Conservation (phyloP, 2,113 vertebrate genomes). For the Platysternon megacephalum region DNA sequence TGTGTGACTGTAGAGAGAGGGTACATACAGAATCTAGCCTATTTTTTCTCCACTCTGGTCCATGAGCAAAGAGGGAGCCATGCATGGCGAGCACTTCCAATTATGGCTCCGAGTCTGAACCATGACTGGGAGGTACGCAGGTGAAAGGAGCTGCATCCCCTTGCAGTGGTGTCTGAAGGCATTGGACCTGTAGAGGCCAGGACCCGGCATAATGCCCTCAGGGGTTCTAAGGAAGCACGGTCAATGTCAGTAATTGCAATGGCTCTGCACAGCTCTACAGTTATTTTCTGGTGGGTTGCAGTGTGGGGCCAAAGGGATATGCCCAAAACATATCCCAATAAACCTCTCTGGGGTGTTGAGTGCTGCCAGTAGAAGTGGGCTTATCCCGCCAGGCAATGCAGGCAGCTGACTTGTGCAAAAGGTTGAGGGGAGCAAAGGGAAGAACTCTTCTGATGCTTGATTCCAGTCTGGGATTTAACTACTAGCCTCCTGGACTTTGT, state of each 20-base stretch:
- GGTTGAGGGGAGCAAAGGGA: background rate
- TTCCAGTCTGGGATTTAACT: background rate
- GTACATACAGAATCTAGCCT: background rate
- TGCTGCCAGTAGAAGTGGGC: background rate
- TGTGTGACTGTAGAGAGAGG: background rate
- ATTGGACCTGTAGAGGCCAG: background rate
- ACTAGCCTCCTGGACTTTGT: background rate
- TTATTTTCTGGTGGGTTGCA: background rate
- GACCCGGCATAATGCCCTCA: background rate
- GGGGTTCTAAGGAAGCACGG: background rate
- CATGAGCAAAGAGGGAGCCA: background rate
- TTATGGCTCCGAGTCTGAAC: background rate
- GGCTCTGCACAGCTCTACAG: background rate
- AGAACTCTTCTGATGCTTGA: background rate
- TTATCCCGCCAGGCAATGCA: background rate
- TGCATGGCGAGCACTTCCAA: fast-evolving
- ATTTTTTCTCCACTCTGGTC: background rate
- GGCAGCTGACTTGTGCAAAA: background rate
- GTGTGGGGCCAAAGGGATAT: background rate
- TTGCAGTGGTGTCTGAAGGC: background rate
- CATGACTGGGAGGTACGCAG: background rate
- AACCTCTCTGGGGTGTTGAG: background rate
- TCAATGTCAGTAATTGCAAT: background rate
- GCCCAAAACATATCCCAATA: background rate
- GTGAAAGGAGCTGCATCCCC: background rate